These are phyloP conservation scores for Megamerina dolium DNA, from an alignment of 2,888 invertebrate species.

Conservation along the genomic window DNA sequence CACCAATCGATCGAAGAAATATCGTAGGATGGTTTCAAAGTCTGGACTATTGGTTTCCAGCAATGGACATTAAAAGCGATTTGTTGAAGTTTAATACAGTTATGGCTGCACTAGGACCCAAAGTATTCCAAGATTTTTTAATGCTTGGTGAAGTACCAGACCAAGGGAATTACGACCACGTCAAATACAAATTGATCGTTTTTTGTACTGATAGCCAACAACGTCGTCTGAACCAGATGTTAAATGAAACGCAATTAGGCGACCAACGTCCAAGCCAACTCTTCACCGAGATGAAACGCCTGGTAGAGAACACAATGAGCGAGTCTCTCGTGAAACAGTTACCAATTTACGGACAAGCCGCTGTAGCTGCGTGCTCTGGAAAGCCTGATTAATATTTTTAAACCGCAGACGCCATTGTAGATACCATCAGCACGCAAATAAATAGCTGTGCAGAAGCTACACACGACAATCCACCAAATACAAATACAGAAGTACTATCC, in stretches of 20 bases:
- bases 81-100: neutral
- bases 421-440: neutral
- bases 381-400: neutral
- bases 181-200: too few species aligned
- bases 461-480: too few species aligned
- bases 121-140: neutral
- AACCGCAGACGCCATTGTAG: conserved; percentile 1
- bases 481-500: too few species aligned
- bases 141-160: too few species aligned
- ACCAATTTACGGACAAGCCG: conserved; percentile 1
- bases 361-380: conserved; percentile 1
- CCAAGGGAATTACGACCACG: too few species aligned
- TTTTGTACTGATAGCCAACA: too few species aligned
- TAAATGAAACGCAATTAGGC: too few species aligned
- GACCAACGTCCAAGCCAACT: neutral
- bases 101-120: neutral
- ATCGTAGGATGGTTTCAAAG: neutral
- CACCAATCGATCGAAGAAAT: neutral
- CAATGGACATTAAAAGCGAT: conserved; percentile 1
- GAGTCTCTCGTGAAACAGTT: neutral
- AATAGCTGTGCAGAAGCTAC: neutral
- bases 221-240: too few species aligned
- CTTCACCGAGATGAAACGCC: neutral
- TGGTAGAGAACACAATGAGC: too few species aligned
- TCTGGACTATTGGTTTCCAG: conserved; percentile 2